Conservation (phyloP, 2,888 invertebrate species). For the Callyntrura sp. region DNA sequence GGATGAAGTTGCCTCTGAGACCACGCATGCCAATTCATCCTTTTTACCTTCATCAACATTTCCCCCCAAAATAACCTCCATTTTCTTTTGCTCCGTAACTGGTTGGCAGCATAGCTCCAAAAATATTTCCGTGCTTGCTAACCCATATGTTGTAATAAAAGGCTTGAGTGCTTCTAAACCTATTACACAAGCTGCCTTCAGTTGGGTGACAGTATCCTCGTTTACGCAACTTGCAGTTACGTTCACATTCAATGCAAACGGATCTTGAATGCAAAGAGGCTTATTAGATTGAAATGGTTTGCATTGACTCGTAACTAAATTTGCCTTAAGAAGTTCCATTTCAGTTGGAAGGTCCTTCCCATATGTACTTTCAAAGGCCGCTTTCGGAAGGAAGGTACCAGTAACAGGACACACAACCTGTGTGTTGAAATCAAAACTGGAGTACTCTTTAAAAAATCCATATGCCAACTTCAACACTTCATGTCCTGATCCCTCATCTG, state of each 20-base stretch:
- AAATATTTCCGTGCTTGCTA: conserved; percentile 52
- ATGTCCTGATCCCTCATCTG: conserved; percentile 34
- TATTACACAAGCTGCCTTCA: conserved; percentile 56
- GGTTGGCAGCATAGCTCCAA: conserved; percentile 61
- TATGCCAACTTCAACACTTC: conserved; percentile 54
- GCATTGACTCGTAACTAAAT: conserved; percentile 56
- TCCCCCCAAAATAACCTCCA: neutral
- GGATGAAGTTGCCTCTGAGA: conserved; percentile 56
- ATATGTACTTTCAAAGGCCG: conserved; percentile 23
- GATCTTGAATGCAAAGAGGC: conserved; percentile 64
- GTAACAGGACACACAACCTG: conserved; percentile 62
- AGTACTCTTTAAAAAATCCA: conserved; percentile 62
- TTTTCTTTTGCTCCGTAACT: conserved; percentile 3
- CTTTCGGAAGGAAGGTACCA: conserved; percentile 50
- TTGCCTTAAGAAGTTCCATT: conserved; percentile 60
- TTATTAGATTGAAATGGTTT: conserved; percentile 1
- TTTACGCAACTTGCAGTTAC: conserved; percentile 56
- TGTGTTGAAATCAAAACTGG: conserved; percentile 22
- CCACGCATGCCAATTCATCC: conserved; percentile 49
- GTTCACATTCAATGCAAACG: conserved; percentile 62
- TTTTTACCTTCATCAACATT: conserved; percentile 19
- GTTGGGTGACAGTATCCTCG: neutral
- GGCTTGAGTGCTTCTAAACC: conserved; percentile 61
- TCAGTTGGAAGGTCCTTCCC: conserved; percentile 40
- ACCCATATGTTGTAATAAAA: conserved; percentile 52